Percentiles rank a stretch among this genome's conserved stretches.
phyloP scores from a whole-genome alignment of 2,888 invertebrate genomes.

The Drosophila paranaensis region DNA sequence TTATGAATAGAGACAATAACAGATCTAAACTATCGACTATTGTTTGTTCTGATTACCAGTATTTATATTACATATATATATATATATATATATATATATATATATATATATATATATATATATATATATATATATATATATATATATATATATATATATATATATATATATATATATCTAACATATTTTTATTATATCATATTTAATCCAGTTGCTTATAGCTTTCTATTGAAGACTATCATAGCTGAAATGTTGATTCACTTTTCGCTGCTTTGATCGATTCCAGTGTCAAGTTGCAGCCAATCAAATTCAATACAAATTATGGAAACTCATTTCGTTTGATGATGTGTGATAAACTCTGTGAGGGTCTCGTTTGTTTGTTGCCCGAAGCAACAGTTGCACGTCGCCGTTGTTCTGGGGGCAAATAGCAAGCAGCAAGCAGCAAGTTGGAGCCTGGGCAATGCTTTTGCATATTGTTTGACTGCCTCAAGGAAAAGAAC shows the following conservation, averaged over 20 bases:
- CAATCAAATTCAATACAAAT: conserved; percentile 12
- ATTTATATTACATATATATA: no score
- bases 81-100: no score
- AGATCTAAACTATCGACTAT: no score
- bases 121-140: no score
- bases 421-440: conserved; percentile 3
- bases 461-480: conserved; percentile 49
- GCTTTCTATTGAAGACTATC: background rate
- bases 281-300: background rate
- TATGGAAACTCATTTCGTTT: conserved; percentile 17
- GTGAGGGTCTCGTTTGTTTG: conserved; percentile 28
- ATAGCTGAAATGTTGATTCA: no score
- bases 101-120: no score
- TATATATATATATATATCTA: background rate
- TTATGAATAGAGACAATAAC: no score
- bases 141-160: background rate
- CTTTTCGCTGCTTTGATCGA: background rate
- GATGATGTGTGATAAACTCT: conserved; percentile 35
- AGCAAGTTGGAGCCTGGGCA: conserved; percentile 25
- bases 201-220: background rate
- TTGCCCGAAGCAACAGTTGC: conserved; percentile 55
- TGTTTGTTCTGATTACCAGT: no score
- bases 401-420: background rate
- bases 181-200: background rate
- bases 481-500: conserved; percentile 19